Evolutionary conservation across 1,140 invertebrate species (phyloP).

Genomic region (Heliconius himera): DNA sequence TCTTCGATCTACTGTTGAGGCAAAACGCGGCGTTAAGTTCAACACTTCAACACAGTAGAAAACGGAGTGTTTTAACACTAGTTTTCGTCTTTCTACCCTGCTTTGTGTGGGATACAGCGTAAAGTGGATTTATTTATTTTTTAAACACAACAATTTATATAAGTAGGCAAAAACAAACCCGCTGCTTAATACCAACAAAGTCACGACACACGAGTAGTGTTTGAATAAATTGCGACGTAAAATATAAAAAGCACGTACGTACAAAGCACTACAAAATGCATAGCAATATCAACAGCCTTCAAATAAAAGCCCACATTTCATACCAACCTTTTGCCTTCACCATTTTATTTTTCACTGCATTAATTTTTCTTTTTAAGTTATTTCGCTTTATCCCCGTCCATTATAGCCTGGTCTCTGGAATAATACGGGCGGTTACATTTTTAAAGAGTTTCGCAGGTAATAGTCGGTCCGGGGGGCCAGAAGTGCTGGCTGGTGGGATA

Average conservation of each 20-base stretch:
- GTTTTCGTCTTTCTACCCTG: too few relatives aligned
- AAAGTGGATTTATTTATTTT: too few relatives aligned
- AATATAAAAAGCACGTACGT: not conserved
- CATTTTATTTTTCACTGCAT: constrained; percentile 56
- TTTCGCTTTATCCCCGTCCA: constrained; percentile 57
- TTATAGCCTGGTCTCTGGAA: constrained; percentile 43
- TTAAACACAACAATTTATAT: not conserved
- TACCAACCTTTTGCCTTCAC: constrained; percentile 56
- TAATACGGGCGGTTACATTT: constrained; percentile 37
- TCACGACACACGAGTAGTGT: constrained; percentile 1
- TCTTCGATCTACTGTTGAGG: too few relatives aligned
- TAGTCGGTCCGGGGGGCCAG: constrained; percentile 36
- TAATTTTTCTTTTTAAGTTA: constrained; percentile 74
- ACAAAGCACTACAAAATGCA: constrained; percentile 34
- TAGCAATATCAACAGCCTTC: constrained; percentile 35
- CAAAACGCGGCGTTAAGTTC: too few relatives aligned
- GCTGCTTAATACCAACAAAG: not conserved
- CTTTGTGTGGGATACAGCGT: too few relatives aligned
- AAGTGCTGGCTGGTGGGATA: constrained; percentile 42
- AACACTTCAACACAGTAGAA: too few relatives aligned
- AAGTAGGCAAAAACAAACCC: not conserved
- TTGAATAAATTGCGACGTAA: constrained; percentile 4
- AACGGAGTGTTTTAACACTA: too few relatives aligned
- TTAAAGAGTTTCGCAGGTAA: constrained; percentile 8
- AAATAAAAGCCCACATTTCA: constrained; percentile 48